phyloP scores from a whole-genome alignment of 37 sponge, comb jelly and placozoan genomes.

The Crambe crambe region DNA sequence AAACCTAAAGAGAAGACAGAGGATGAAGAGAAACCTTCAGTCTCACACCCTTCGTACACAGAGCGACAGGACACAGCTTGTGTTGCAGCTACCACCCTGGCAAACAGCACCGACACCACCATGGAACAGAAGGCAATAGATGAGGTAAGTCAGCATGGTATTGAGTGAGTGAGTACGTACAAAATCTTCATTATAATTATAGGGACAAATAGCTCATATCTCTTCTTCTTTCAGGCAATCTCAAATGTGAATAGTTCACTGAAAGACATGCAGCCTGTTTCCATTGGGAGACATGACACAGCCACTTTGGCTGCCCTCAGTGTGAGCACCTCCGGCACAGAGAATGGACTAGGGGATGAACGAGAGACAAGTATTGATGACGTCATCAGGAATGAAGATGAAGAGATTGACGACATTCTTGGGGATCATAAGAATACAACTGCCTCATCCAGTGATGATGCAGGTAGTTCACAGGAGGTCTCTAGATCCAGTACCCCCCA shows the following conservation, averaged over 20 bases:
- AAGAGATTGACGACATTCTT: not conserved
- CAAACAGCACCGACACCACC: not conserved
- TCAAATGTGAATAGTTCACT: not conserved
- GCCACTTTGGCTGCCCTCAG: not conserved
- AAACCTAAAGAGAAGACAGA: not conserved
- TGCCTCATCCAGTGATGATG: not conserved
- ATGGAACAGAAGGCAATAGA: constrained; percentile 5
- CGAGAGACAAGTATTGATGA: constrained; percentile 35
- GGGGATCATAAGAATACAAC: not conserved
- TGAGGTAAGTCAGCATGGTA: not conserved
- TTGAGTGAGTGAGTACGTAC: not conserved
- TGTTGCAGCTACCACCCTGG: constrained; percentile 18
- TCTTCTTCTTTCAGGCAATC: not conserved
- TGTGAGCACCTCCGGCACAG: not conserved
- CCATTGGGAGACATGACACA: not conserved
- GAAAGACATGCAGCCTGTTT: not conserved
- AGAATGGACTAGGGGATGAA: constrained; percentile 8
- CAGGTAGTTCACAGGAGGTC: not conserved
- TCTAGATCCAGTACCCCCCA: not conserved
- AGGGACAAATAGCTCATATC: not conserved
- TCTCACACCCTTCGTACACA: not conserved
- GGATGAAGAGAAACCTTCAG: not conserved
- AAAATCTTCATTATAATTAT: no score
- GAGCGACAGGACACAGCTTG: constrained; percentile 39
- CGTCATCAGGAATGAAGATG: constrained; percentile 5